Base-by-base conservation (phyloP, 1,140 invertebrate species). In the Drosophila nikananu region DNA sequence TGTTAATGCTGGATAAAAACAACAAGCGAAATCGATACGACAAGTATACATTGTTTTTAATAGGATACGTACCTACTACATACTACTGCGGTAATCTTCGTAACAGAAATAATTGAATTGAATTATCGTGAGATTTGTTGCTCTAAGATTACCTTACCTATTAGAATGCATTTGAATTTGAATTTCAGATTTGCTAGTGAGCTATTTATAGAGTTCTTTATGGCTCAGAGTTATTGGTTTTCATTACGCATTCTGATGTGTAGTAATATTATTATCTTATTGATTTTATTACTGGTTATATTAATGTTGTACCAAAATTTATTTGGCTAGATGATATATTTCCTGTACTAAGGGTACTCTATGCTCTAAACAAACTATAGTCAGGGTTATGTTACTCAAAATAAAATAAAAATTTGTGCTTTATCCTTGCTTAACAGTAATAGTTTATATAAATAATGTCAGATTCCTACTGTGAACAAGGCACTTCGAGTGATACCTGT, bases 1-100 rank as follows among this genome's bases (percentile, higher is more conserved):
- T 39, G 66, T 72, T 49, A 21, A 19, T 67, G 27, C 7, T 25
- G 39, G 12, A 21, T 23, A 25, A 59, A 59, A 49, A 21, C 44
- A 52, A 67, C 63, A 70, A 67, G 23, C 21, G 54, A 72, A 71
- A 59, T 71, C 13, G 66, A 58, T 25, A 49, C 12, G 19, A 30
- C 35, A 32, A 37, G 3, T 23, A 65, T 23, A 44, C 37, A 35
- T 51, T 61, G 35, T 30, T 15, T 2, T n/a, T n/a, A 17, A 13
- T 32, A 19, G 5, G 13, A 41, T 23, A 57, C 48, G 13, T 23
- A 23, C 35, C 15, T 15, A 48, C 42, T 44, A 44, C 13, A 13
- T 49, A 6, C 39, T 62, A 6, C 39, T 67, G 55, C n/a, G 39
- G 46, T 35, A 54, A 30, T 55, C 37, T 27, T 67, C 12, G 15